Evolutionary conservation across 2,113 vertebrate genomes (phyloP).

Genomic region (Caracal caracal): DNA sequence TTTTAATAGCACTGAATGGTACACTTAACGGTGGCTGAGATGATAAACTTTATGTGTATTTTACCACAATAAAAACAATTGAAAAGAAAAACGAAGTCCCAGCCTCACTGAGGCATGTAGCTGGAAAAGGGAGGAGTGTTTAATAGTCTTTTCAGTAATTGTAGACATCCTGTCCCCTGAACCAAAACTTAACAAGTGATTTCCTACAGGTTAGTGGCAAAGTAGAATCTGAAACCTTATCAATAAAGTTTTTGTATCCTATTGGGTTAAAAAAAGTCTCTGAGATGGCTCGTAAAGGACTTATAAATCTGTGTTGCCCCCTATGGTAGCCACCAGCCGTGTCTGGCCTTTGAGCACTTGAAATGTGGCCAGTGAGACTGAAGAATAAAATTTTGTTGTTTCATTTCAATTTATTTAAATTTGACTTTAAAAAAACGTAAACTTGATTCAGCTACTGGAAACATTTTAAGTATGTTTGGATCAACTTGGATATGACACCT

Average conservation of each 20-base stretch:
- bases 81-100: not conserved
- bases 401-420: not conserved
- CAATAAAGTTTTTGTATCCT: not conserved
- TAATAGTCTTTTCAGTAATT: not conserved
- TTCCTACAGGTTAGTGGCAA: not conserved
- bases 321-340: fast-evolving
- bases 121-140: not conserved
- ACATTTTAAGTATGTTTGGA: not conserved
- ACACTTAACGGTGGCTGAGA: not conserved
- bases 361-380: not conserved
- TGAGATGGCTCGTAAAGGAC: not conserved
- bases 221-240: not conserved
- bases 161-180: not conserved
- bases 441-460: not conserved
- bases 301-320: not conserved
- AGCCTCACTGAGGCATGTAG: not conserved
- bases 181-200: not conserved
- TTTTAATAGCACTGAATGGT: not conserved
- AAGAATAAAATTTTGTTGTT: not conserved
- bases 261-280: not conserved
- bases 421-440: not conserved
- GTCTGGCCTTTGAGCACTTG: not conserved
- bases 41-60: not conserved
- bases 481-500: not conserved
- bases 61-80: not conserved